Evolutionary conservation across 2,888 invertebrate species (phyloP).

Genomic region (Tenthredo scrophulariae): DNA sequence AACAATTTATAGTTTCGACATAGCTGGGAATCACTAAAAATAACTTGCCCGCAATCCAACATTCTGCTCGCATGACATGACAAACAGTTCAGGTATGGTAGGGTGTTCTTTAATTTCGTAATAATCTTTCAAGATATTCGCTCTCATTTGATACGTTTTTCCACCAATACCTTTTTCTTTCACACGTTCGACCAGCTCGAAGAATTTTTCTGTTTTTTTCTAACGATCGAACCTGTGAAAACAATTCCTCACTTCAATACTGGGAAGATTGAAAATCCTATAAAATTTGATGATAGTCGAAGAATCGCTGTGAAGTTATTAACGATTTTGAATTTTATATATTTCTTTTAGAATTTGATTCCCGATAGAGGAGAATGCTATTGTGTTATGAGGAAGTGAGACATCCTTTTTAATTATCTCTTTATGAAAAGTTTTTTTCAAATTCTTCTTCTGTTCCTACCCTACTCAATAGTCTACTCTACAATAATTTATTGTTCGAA

Average conservation of each 20-base stretch:
- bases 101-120: conserved; percentile 23
- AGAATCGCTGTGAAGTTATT: not conserved
- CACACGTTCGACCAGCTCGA: conserved; percentile 2
- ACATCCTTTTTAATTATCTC: not conserved
- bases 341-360: not conserved
- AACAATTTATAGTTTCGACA: conserved; percentile 1
- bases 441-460: not conserved
- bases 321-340: not conserved
- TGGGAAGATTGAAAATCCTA: conserved; percentile 13
- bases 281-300: conserved; percentile 16
- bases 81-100: conserved; percentile 23
- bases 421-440: not conserved
- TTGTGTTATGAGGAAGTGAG: not conserved
- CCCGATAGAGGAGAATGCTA: not conserved
- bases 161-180: conserved; percentile 24
- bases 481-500: conserved; percentile 26
- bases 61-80: conserved; percentile 26
- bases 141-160: conserved; percentile 21
- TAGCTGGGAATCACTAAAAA: conserved; percentile 7
- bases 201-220: conserved; percentile 14
- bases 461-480: not conserved
- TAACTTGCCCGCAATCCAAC: conserved; percentile 14
- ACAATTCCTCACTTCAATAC: not conserved
- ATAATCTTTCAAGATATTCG: conserved; percentile 21
- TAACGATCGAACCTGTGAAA: conserved; percentile 25